phyloP scores from a whole-genome alignment of 2,113 vertebrate genomes.

The Misgurnus anguillicaudatus region DNA sequence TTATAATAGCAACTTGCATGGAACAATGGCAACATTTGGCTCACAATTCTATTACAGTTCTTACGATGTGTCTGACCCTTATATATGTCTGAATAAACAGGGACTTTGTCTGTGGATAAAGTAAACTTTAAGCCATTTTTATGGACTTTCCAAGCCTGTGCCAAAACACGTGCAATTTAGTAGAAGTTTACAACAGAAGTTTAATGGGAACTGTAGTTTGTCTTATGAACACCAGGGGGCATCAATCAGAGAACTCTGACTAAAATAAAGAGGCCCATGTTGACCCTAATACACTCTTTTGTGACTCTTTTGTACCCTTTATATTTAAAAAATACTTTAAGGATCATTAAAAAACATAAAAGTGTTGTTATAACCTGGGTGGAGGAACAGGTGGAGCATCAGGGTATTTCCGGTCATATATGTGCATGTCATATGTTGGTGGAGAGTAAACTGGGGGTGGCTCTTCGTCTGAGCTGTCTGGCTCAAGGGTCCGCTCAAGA shows the following conservation, averaged over 20 bases:
- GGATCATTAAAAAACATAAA: background rate
- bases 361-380: slow-evolving; percentile 76
- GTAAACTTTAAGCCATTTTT: background rate
- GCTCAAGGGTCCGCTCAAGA: slow-evolving; percentile 91
- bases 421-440: slow-evolving; percentile 87
- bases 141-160: background rate
- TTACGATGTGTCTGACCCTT: background rate
- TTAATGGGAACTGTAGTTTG: slow-evolving; percentile 34
- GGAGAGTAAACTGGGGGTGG: slow-evolving; percentile 95
- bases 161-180: background rate
- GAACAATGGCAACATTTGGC: background rate
- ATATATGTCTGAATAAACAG: background rate
- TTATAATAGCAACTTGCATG: background rate
- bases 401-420: slow-evolving; percentile 80
- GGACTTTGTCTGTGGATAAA: background rate
- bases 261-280: slow-evolving; percentile 1
- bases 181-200: too few relatives aligned
- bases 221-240: slow-evolving; percentile 48
- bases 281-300: background rate
- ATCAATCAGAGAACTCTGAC: slow-evolving; percentile 1
- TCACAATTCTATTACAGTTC: background rate
- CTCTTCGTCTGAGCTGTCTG: slow-evolving; percentile 95
- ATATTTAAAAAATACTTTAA: too few relatives aligned
- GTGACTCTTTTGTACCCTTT: background rate
- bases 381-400: slow-evolving; percentile 80